These are phyloP conservation scores for Hippocampus guttulatus DNA, from an alignment of 2,113 vertebrate species.

Conservation along the genomic window DNA sequence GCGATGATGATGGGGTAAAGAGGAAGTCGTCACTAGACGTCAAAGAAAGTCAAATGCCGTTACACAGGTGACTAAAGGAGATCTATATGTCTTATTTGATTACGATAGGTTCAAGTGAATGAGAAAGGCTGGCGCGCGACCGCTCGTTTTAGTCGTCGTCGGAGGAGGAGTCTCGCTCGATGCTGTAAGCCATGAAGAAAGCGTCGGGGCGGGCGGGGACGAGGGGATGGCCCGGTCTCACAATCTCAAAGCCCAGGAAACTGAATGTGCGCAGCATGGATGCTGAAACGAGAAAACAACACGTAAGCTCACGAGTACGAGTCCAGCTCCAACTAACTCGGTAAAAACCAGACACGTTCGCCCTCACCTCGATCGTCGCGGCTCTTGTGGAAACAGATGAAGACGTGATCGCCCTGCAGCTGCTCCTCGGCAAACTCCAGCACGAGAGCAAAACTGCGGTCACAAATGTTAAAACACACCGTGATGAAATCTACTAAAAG, in stretches of 20 bases:
- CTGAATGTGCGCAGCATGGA: constrained; percentile 93
- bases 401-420: constrained; percentile 85
- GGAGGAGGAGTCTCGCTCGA: constrained; percentile 89
- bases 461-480: background rate
- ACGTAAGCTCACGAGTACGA: background rate
- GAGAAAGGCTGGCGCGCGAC: constrained; percentile 37
- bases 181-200: constrained; percentile 98
- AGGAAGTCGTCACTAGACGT: constrained; percentile 49
- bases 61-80: background rate
- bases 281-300: constrained; percentile 64
- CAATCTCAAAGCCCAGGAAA: constrained; percentile 99
- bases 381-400: constrained; percentile 95
- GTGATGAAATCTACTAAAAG: background rate
- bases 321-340: background rate
- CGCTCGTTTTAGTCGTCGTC: constrained; percentile 80
- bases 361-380: constrained; percentile 89
- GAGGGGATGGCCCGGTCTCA: constrained; percentile 98
- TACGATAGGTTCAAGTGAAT: constrained; percentile 2
- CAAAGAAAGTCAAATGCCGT: constrained; percentile 24
- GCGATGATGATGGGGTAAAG: constrained; percentile 16
- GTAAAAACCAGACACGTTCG: background rate
- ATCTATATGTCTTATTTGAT: background rate
- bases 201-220: constrained; percentile 95
- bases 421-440: constrained; percentile 95
- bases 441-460: constrained; percentile 83